Evolutionary conservation across 2,797 vertebrate genomes (phyloP), one percentile per base, ranked within the genome.

Genomic region (Ibycter americanus): DNA sequence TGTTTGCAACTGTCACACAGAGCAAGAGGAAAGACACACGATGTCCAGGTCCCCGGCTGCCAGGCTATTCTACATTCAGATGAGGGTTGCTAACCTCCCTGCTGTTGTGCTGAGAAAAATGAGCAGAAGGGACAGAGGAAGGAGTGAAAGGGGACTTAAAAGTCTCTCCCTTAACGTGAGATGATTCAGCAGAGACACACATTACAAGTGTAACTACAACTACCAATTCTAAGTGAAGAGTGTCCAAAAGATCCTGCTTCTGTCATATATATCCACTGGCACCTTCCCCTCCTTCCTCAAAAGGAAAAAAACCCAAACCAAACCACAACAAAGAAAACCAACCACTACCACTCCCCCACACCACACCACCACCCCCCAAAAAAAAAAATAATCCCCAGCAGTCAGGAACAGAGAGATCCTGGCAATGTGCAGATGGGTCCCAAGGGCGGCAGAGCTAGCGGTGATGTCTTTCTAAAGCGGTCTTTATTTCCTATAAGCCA

Each of bases 401-500:
- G 44, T 32, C 62, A 54, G 85, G 79, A 63, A 95, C 56, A 85
- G 78, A 76, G 51, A 84, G 74, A 89, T 94, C 83, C 68, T 77
- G 71, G 83, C 87, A 94, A 91, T 8, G 84, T 80, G 88, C 83
- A 92, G 89, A 95, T 47, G 15, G 80, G 84, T 97, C 96, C 89
- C 89, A 52, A 90, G 80, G 94, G 94, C 46, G 2, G 74, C 67
- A 44, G 76, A 92, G 76, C 94, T 80, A 74, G 79, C 22, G 87
- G 95, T 86, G 94, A 95, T 97, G 96, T 94, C 94, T 97, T 94
- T 90, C 89, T 90, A 96, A 95, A 95, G 66, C n/a, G 29, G 83
- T 89, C 94, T 95, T 97, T 96, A 98, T 98, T 97, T 97, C 91
- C 96, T 97, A 83, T 73, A 89, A 95, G 83, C 67, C 87, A 96